Conservation (phyloP, 2,888 invertebrate species). For the Sceliomorpha sp. region DNA sequence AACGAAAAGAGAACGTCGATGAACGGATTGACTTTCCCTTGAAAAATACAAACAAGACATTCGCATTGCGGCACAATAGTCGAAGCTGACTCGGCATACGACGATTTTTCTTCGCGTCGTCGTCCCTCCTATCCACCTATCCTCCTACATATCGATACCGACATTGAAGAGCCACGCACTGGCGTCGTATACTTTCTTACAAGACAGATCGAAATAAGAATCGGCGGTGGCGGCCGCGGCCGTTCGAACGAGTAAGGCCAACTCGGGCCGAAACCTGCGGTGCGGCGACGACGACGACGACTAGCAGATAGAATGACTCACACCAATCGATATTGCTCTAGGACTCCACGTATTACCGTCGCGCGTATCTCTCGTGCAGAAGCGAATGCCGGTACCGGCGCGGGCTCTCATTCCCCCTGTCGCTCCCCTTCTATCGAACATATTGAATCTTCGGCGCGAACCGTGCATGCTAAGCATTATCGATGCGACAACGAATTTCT, state of each 20-base stretch:
- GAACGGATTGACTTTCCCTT: no score
- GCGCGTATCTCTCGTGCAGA: constrained; percentile 18
- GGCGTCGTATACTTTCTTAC: constrained; percentile 21
- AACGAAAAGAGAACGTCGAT: no score
- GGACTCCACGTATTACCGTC: constrained; percentile 34
- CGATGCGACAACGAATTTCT: constrained; percentile 41
- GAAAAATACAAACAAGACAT: no score
- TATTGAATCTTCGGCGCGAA: constrained; percentile 37
- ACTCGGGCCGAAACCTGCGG: constrained; percentile 33
- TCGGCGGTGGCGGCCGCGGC: constrained; percentile 19
- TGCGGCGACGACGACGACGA: constrained; percentile 25
- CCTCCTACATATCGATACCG: constrained; percentile 28
- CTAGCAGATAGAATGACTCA: constrained; percentile 51
- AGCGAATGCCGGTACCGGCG: constrained; percentile 11
- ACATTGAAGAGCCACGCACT: constrained; percentile 35
- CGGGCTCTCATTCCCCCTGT: constrained; percentile 22
- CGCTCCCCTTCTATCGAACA: constrained; percentile 22
- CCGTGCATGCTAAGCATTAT: constrained; percentile 47
- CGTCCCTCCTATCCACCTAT: no score
- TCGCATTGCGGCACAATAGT: constrained; percentile 22
- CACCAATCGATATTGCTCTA: constrained; percentile 53
- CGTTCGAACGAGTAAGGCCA: constrained; percentile 45
- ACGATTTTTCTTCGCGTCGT: constrained; percentile 16
- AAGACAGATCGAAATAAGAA: constrained; percentile 45
- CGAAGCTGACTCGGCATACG: constrained; percentile 6